Evolutionary conservation across 37 sponge, comb jelly and placozoan species (phyloP).

Genomic region (Sycon ciliatum): DNA sequence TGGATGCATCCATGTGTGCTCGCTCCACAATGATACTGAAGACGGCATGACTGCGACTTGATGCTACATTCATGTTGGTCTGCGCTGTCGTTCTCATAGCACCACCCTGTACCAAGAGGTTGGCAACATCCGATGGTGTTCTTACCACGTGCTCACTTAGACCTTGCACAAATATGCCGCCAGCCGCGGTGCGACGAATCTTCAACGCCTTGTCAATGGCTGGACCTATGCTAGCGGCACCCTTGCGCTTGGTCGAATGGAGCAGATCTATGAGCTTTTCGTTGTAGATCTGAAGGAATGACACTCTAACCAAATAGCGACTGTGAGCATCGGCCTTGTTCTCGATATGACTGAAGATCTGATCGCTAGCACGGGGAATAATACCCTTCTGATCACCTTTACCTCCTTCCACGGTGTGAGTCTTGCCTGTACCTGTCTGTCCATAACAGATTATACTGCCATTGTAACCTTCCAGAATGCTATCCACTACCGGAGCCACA

Average conservation of each 20-base stretch:
- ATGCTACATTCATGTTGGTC: slow-evolving; percentile 35
- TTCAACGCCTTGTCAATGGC: background rate
- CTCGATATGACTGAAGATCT: slow-evolving; percentile 67
- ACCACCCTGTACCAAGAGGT: slow-evolving; percentile 59
- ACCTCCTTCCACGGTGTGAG: slow-evolving; percentile 69
- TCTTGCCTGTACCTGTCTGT: slow-evolving; percentile 88
- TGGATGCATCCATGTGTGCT: background rate
- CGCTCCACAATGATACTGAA: slow-evolving; percentile 86
- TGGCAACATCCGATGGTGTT: slow-evolving; percentile 48
- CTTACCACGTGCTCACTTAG: slow-evolving; percentile 76
- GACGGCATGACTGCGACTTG: slow-evolving; percentile 78
- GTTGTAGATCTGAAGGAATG: slow-evolving; percentile 81
- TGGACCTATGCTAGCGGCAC: slow-evolving; percentile 12
- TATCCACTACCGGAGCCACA: slow-evolving; percentile 46
- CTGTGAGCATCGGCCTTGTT: too few relatives aligned
- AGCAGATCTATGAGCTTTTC: slow-evolving; percentile 71
- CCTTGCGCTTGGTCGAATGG: background rate
- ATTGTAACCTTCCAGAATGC: slow-evolving; percentile 75
- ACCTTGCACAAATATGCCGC: slow-evolving; percentile 36
- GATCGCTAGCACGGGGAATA: slow-evolving; percentile 68
- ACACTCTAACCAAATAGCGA: slow-evolving; percentile 65
- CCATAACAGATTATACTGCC: slow-evolving; percentile 90
- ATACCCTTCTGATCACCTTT: slow-evolving; percentile 47
- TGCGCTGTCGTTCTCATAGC: slow-evolving; percentile 44
- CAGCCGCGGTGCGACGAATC: background rate